A percentile compares a stretch with the other conserved stretches of the same genome.
These are phyloP conservation scores for Chesias legatella DNA, from an alignment of 2,888 invertebrate genomes.

Conservation along the genomic window DNA sequence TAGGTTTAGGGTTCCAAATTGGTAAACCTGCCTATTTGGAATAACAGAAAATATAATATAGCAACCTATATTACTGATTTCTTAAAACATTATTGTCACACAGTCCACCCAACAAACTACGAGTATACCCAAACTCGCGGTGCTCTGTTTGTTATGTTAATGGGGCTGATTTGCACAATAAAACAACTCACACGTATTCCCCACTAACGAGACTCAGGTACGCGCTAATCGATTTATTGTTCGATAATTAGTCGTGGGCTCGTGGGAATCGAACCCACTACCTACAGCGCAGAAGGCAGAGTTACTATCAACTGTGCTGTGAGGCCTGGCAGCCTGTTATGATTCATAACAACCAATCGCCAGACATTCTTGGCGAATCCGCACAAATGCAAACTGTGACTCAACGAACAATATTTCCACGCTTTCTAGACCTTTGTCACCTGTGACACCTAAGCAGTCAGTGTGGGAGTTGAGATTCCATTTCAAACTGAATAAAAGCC, in stretches of 20 bases:
- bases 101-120: constrained; percentile 20
- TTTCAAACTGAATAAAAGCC: constrained; percentile 2
- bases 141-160: constrained; percentile 70
- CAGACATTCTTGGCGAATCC: constrained; percentile 33
- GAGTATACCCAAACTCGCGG: constrained; percentile 32
- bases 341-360: constrained; percentile 28
- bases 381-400: constrained; percentile 37
- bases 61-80: constrained; percentile 11
- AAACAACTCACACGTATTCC: constrained; percentile 52
- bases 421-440: constrained; percentile 33
- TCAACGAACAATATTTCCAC: constrained; percentile 38
- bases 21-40: no score
- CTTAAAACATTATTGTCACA: not conserved
- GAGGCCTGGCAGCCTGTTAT: no score
- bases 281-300: no score
- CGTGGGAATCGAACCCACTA: no score
- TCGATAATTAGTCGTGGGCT: constrained; percentile 1
- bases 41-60: no score
- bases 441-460: constrained; percentile 21
- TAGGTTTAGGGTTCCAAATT: no score
- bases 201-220: constrained; percentile 51
- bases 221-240: constrained; percentile 40
- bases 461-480: constrained; percentile 13
- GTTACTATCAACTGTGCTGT: no score
- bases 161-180: constrained; percentile 70